Base-by-base conservation (phyloP, 2,888 invertebrate genomes). In the Oligia strigilis region DNA sequence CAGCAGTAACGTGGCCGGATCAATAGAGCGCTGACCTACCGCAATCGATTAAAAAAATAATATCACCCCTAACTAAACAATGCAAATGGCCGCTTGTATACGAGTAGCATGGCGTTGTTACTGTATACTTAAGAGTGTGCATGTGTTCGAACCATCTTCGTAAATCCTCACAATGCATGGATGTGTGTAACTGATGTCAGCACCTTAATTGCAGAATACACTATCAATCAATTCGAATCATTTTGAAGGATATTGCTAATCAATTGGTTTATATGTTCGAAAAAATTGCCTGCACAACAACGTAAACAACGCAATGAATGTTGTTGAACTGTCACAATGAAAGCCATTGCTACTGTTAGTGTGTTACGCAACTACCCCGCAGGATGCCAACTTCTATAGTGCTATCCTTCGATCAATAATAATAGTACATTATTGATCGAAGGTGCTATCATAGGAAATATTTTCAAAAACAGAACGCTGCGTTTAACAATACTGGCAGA, bases 1-100 rank as follows among this genome's bases (percentile, higher is more conserved):
- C 72, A 62, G 19, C 6, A 13, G 52, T 67, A 60, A 84, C 72
- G 6, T 46, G 23, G 43, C 55, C 29, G 72, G 85, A 90, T 89
- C 88, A 82, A 88, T 88, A 84, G 75, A 75, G 46, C 78, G 90
- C 93, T 93, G 94, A 94, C 95, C 95, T 95, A 93, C 92, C 92
- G 46, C 91, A 94, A 91, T 80, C 86, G 87, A 85, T 82, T 91
- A 91, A 87, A 88, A 91, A 90, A 89, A 77, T 82, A 88, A 89
- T 79, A 72, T 80, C 89, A 88, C 90, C 90, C 92, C 89, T 87
- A 83, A 81, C 91, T 84, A 80, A 80, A 80, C 87, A 88, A 49
- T 73, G 69, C 82, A 73, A 52, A 84, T 66, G 65, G 73, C 65
- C 52, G 69, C 72, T n/a, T 52, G 13, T 14, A 52, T 23, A 29